Base-by-base conservation (phyloP, 2,797 vertebrate species). In the Mormyrops attenuatus region DNA sequence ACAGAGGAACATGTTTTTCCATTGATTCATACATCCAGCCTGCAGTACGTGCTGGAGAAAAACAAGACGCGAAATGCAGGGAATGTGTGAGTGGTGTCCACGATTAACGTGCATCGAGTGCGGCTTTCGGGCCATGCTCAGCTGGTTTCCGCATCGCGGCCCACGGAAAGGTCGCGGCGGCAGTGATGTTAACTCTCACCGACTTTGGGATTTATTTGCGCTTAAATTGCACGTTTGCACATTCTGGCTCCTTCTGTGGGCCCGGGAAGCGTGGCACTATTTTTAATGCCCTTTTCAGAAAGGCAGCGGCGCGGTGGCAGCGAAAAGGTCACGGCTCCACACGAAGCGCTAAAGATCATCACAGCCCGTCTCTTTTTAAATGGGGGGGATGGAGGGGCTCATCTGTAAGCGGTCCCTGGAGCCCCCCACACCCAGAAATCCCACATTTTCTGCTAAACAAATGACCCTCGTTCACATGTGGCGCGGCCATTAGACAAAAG, bases 261-360 rank as follows among this genome's bases (percentile, higher is more conserved):
- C 90, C 88, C 88, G 85, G 82, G 90, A 91, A 60, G 3, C 50
- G 55, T 80, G 26, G 52, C 92, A 82, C 63, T 90, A 90, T 91
- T 84, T 92, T 91, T 89, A 88, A 69, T 95, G 92, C 92, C 93
- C 94, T 95, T 95, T 95, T 92, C 90, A 93, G 90, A 92, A 93
- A 93, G 88, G 91, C 92, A 90, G 90, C 90, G 90, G 93, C 92
- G 91, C 91, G 91, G 89, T 91, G 89, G 89, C 91, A 88, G 15
- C n/a, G 77, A 60, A 94, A 95, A 96, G 94, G 94, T 95, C 94
- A 95, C 88, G 3, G 6, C 80, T 89, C 92, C 93, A 90, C 91
- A 90, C 92, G 92, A 92, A 93, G 90, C 92, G 93, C 91, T 91
- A 92, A 92, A 89, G 89, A 90, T 92, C 90, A 88, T 92, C 80